phyloP scores from a whole-genome alignment of 2,113 vertebrate genomes.

The Myrmecophaga tridactyla region DNA sequence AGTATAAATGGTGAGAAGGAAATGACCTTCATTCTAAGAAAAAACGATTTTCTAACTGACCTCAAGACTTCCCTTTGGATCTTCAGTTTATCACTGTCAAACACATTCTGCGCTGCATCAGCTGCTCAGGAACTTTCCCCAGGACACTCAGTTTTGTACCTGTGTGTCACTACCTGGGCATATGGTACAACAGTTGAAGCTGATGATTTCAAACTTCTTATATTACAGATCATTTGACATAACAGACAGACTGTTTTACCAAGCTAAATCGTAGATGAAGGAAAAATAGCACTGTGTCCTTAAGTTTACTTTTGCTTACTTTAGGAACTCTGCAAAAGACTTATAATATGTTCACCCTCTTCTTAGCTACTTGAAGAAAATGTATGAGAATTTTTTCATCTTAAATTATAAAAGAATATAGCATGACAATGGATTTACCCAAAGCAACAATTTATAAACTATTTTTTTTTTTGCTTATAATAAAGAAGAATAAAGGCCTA shows the following conservation, averaged over 20 bases:
- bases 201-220: background rate
- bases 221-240: background rate
- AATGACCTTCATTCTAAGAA: background rate
- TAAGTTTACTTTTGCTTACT: background rate
- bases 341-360: background rate
- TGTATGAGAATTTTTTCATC: background rate
- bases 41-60: background rate
- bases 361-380: background rate
- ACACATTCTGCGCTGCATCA: background rate
- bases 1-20: background rate
- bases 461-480: background rate
- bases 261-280: background rate
- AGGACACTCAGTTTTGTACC: background rate
- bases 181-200: background rate
- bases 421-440: background rate
- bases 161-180: too few relatives aligned
- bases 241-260: background rate
- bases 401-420: background rate
- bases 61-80: background rate
- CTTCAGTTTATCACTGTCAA: background rate
- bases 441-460: background rate
- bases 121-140: background rate
- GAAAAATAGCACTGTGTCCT: background rate
- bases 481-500: background rate
- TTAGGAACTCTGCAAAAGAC: background rate